Evolutionary conservation across 1,140 invertebrate species (phyloP).

Genomic region (Pinna nobilis): DNA sequence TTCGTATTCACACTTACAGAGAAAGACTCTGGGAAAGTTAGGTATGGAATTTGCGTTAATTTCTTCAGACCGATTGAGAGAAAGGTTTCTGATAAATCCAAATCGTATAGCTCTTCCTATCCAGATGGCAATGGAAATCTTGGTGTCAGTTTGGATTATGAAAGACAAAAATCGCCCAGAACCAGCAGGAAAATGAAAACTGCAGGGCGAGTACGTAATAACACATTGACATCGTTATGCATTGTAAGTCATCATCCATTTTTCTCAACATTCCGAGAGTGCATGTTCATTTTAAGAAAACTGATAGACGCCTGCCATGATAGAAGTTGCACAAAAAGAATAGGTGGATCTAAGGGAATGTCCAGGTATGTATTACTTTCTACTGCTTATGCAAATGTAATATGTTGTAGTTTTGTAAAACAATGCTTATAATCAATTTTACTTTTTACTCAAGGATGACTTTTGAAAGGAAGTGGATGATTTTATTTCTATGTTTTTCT

Average conservation of each 20-base stretch:
- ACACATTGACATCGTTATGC: conserved; percentile 97
- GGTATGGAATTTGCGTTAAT: conserved; percentile 95
- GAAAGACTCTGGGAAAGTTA: conserved; percentile 94
- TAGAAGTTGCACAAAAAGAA: conserved; percentile 88
- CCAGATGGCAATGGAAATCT: conserved; percentile 46
- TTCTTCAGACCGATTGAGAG: conserved; percentile 92
- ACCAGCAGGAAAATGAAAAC: conserved; percentile 64
- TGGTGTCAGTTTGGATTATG: conserved; percentile 80
- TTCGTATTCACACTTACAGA: conserved; percentile 99
- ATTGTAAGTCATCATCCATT: conserved; percentile 99
- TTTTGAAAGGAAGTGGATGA: no score
- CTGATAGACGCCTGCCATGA: conserved; percentile 98
- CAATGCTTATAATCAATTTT: no score
- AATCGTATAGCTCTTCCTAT: conserved; percentile 33
- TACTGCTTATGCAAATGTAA: no score
- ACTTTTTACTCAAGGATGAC: no score
- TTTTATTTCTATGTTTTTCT: no score
- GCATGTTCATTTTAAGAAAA: conserved; percentile 94
- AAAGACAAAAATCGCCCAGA: conserved; percentile 62
- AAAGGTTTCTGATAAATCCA: conserved; percentile 76
- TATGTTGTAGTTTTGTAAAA: no score
- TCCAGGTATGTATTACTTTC: conserved; percentile 83
- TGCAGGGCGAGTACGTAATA: conserved; percentile 67
- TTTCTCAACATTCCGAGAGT: conserved; percentile 97
- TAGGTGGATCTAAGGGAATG: conserved; percentile 90